A percentile compares a stretch with the other conserved stretches of the same genome.
These are phyloP conservation scores for Oscheius sp. DNA, from an alignment of 2,888 invertebrate genomes.

Conservation along the genomic window DNA sequence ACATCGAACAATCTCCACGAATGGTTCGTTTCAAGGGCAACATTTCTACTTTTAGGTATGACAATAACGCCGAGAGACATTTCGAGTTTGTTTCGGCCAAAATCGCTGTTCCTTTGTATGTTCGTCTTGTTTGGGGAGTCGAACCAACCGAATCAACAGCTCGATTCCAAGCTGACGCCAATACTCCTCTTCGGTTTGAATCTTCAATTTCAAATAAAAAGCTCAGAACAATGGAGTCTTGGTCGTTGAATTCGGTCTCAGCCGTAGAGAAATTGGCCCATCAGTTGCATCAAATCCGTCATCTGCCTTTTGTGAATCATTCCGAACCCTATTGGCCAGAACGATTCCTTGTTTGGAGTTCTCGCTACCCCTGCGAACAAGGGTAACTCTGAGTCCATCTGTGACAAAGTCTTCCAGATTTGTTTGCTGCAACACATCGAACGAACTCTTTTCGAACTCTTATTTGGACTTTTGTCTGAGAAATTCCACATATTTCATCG, in stretches of 20 bases:
- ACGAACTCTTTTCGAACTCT: conserved; percentile 39
- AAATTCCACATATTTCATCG: conserved; percentile 62
- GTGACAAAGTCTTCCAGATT: conserved; percentile 27
- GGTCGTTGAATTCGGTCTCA: conserved; percentile 32
- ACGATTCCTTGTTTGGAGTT: conserved; percentile 59
- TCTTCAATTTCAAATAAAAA: not conserved
- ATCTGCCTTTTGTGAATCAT: conserved; percentile 59
- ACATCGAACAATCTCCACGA: conserved; percentile 63
- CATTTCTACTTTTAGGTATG: conserved; percentile 62
- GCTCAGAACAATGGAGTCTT: conserved; percentile 37
- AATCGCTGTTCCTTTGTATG: conserved; percentile 63
- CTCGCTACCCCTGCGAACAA: conserved; percentile 37
- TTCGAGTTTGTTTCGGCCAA: conserved; percentile 57
- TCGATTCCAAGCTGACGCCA: conserved; percentile 52
- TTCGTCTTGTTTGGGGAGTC: conserved; percentile 65
- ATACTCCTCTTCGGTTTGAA: conserved; percentile 36
- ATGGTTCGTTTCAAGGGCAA: conserved; percentile 54
- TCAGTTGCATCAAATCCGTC: conserved; percentile 40
- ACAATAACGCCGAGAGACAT: conserved; percentile 63
- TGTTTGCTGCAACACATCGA: conserved; percentile 49
- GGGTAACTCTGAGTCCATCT: conserved; percentile 32
- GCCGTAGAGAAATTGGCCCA: conserved; percentile 37
- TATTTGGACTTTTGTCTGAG: conserved; percentile 54
- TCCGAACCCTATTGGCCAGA: conserved; percentile 65
- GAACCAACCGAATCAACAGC: conserved; percentile 42